These are phyloP conservation scores for Tetranychus piercei DNA, from an alignment of 2,888 invertebrate species.

Conservation along the genomic window DNA sequence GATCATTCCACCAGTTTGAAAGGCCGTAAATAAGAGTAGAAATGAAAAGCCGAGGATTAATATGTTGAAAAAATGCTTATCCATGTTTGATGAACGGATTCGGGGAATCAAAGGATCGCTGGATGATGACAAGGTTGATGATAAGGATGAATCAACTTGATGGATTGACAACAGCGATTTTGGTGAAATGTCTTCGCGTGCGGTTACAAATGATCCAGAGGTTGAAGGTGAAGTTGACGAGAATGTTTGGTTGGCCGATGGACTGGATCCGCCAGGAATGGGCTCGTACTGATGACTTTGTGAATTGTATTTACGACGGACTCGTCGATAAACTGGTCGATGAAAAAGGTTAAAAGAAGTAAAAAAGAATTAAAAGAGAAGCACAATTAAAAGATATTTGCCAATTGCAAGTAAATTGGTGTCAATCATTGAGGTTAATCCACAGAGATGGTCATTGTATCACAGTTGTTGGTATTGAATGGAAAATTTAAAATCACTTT, in stretches of 20 bases:
- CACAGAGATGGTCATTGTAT: no score
- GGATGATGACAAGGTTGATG: background rate
- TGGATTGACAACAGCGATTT: no score
- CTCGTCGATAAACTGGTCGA: background rate
- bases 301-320: background rate
- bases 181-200: background rate
- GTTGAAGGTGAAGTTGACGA: background rate
- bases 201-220: background rate
- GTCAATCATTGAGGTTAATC: no score
- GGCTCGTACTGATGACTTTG: background rate
- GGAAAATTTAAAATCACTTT: no score
- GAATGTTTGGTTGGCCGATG: background rate
- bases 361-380: background rate
- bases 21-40: constrained; percentile 91
- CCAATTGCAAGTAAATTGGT: no score
- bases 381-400: no score
- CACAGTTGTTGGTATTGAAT: no score
- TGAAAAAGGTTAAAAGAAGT: background rate
- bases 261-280: background rate
- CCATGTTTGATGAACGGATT: constrained; percentile 17
- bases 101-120: background rate
- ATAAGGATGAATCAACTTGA: background rate
- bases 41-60: constrained; percentile 74
- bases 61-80: constrained; percentile 46
- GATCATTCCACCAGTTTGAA: constrained; percentile 90